These are phyloP conservation scores for Crypturellus undulatus DNA, from an alignment of 2,113 vertebrate species.

Conservation along the genomic window DNA sequence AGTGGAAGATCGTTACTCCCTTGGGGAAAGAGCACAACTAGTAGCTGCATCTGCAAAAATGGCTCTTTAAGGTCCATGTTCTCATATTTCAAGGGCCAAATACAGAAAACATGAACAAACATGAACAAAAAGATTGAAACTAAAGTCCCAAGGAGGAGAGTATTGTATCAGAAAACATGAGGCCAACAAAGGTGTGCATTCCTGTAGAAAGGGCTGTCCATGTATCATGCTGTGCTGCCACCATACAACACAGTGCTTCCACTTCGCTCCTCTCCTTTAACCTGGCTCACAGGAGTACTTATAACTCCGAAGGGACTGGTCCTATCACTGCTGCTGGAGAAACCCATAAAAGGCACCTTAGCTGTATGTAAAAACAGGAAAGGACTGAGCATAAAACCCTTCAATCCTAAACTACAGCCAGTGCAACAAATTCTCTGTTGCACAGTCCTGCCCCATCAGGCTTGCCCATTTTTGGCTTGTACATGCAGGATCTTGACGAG, in stretches of 20 bases:
- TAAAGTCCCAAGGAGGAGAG: background rate
- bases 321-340: background rate
- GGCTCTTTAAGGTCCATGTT: background rate
- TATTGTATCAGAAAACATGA: background rate
- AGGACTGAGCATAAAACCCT: background rate
- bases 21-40: background rate
- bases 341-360: background rate
- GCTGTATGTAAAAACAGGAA: background rate
- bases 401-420: background rate
- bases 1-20: background rate
- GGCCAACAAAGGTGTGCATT: background rate
- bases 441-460: background rate
- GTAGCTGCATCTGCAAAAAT: background rate
- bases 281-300: background rate
- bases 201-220: background rate
- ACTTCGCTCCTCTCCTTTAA: background rate
- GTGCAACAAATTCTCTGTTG: background rate
- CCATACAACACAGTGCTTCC: background rate
- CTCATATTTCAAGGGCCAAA: background rate
- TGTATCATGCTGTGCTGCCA: fast-evolving
- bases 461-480: background rate
- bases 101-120: background rate
- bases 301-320: too few relatives aligned
- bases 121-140: background rate
- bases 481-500: background rate